phyloP scores from a whole-genome alignment of 2,888 invertebrate genomes.

The Dicyrtomina minuta region DNA sequence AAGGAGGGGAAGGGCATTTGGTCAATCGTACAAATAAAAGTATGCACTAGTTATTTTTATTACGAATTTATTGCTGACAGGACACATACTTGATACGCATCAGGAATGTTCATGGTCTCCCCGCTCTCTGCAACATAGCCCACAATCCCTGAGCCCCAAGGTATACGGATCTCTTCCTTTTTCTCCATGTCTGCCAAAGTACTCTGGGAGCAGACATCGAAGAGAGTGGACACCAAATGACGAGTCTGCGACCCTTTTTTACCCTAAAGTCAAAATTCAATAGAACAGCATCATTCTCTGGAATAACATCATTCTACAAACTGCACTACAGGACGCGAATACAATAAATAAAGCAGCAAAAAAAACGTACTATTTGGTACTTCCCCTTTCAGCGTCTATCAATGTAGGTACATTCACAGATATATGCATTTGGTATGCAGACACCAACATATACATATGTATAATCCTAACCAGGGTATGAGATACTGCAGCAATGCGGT shows the following conservation, averaged over 20 bases:
- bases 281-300: neutral
- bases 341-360: no score
- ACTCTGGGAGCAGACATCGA: conserved; percentile 90
- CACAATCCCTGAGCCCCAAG: conserved; percentile 93
- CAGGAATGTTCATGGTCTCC: conserved; percentile 89
- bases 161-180: conserved; percentile 87
- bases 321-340: no score
- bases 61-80: neutral
- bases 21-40: no score
- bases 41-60: neutral
- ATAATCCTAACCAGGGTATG: no score
- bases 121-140: conserved; percentile 92
- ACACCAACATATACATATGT: neutral
- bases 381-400: no score
- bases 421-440: neutral
- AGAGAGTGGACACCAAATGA: conserved; percentile 87
- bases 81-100: conserved; percentile 79
- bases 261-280: conserved; percentile 49
- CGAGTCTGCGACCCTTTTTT: conserved; percentile 59
- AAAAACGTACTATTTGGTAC: no score
- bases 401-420: neutral
- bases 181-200: conserved; percentile 90
- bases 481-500: no score
- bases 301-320: neutral
- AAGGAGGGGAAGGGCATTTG: no score